Conservation (phyloP, 2,113 vertebrate genomes). For the Xyrauchen texanus region DNA sequence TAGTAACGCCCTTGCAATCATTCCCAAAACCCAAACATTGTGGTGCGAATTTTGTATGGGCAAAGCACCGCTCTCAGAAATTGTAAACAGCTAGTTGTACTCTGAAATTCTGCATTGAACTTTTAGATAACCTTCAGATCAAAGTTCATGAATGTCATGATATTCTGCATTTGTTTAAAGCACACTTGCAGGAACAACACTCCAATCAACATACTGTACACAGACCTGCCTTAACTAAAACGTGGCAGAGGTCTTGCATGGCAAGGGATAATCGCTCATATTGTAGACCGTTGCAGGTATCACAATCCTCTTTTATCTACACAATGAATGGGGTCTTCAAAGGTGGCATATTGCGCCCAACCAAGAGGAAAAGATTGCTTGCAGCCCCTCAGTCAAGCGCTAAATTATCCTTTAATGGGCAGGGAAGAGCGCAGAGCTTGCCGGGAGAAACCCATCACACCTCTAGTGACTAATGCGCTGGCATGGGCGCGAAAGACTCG, state of each 20-base stretch:
- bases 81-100: no score
- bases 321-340: conserved; percentile 29
- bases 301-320: conserved; percentile 17
- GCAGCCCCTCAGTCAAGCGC: conserved; percentile 32
- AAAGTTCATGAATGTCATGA: no score
- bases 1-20: no score
- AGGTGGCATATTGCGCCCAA: conserved; percentile 46
- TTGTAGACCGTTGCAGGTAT: conserved; percentile 7
- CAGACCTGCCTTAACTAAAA: neutral
- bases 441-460: conserved; percentile 22
- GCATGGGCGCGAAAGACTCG: neutral
- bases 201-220: no score
- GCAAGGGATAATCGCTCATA: conserved; percentile 6
- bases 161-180: no score
- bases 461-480: conserved; percentile 27
- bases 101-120: no score
- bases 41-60: no score
- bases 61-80: no score
- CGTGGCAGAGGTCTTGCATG: conserved; percentile 17
- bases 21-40: no score
- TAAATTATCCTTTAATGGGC: conserved; percentile 47
- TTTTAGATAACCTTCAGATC: no score
- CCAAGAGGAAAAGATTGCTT: conserved; percentile 41
- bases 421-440: conserved; percentile 30
- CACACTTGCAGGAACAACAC: no score